These are phyloP conservation scores for Odontomachus brunneus DNA, from an alignment of 1,140 invertebrate genomes.

Conservation along the genomic window DNA sequence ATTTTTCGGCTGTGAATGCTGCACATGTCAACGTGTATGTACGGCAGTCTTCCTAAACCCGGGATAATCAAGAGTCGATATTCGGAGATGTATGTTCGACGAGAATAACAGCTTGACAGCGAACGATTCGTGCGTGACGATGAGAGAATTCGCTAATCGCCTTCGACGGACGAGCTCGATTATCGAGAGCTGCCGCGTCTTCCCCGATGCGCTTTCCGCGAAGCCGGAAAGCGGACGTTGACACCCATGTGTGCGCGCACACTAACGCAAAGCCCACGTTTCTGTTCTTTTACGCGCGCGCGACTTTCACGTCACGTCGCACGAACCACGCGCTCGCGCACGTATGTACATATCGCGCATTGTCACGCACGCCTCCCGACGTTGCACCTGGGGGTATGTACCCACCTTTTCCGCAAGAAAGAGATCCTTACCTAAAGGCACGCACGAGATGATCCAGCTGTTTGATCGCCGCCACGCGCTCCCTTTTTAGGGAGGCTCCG, in stretches of 20 bases:
- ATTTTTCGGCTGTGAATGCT: too few species aligned
- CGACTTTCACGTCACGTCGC: slow-evolving; percentile 61
- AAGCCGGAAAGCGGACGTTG: slow-evolving; percentile 39
- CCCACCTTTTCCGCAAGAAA: slow-evolving; percentile 79
- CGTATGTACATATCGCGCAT: slow-evolving; percentile 58
- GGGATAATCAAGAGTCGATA: too few species aligned
- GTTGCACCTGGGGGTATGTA: slow-evolving; percentile 72
- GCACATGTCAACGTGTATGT: too few species aligned
- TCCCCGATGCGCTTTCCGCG: slow-evolving; percentile 2
- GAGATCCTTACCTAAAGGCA: slow-evolving; percentile 81
- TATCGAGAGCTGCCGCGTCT: not conserved
- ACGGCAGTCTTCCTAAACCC: too few species aligned
- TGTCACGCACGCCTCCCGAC: slow-evolving; percentile 72
- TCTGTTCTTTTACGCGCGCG: slow-evolving; percentile 40
- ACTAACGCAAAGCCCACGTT: slow-evolving; percentile 25
- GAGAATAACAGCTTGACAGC: too few species aligned
- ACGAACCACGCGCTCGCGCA: slow-evolving; percentile 45
- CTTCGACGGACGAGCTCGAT: not conserved
- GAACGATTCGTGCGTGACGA: too few species aligned
- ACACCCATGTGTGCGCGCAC: slow-evolving; percentile 60
- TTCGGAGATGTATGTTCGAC: too few species aligned
- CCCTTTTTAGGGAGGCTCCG: slow-evolving; percentile 77
- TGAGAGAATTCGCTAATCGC: too few species aligned
- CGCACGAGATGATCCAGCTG: slow-evolving; percentile 85
- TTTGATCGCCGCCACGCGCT: slow-evolving; percentile 83